These are phyloP conservation scores for Engystomops pustulosus DNA, from an alignment of 2,113 vertebrate species.

Conservation along the genomic window DNA sequence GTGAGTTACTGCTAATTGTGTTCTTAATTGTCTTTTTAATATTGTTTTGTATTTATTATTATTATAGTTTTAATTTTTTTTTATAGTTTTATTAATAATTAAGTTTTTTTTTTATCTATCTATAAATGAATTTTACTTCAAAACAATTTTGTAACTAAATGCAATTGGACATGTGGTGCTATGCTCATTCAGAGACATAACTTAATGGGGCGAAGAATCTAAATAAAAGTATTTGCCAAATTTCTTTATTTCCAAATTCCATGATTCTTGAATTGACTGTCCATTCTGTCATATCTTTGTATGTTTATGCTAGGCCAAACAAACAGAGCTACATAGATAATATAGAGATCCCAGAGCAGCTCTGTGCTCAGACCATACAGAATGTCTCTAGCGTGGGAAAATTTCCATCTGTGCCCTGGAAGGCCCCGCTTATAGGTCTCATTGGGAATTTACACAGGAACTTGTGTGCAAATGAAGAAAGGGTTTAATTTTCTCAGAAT, in stretches of 20 bases:
- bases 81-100: no score
- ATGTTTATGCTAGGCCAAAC: conserved; percentile 29
- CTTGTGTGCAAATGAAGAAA: conserved; percentile 55
- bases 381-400: conserved; percentile 47
- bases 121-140: no score
- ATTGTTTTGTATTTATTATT: no score
- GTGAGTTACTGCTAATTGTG: no score
- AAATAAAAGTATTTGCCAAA: background rate
- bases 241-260: background rate
- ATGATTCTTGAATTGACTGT: background rate
- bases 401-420: conserved; percentile 54
- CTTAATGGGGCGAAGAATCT: no score
- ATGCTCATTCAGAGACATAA: no score
- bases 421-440: conserved; percentile 44
- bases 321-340: conserved; percentile 34
- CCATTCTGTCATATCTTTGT: conserved; percentile 1
- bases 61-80: no score
- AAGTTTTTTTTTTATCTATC: no score
- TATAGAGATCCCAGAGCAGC: conserved; percentile 35
- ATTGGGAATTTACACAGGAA: conserved; percentile 58
- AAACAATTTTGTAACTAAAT: no score
- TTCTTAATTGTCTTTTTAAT: no score
- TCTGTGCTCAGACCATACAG: conserved; percentile 31
- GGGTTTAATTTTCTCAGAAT: conserved; percentile 56
- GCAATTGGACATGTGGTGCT: no score